phyloP scores from a whole-genome alignment of 2,797 vertebrate genomes.

The Oryzias sinensis region DNA sequence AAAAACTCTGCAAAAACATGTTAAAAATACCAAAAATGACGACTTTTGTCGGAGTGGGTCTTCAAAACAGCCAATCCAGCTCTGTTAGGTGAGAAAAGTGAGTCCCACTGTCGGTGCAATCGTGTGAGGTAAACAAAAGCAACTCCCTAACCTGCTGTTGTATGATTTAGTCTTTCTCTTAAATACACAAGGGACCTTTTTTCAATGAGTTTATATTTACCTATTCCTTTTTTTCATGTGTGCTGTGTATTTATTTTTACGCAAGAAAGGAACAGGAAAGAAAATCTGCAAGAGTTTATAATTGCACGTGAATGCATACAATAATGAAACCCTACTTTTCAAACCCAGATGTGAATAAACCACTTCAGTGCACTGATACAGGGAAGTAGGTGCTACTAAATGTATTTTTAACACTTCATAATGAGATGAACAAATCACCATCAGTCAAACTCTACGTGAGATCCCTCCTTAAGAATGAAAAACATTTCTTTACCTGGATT shows the following conservation, averaged over 20 bases:
- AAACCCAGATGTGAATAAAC: slow-evolving; percentile 8
- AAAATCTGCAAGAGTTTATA: slow-evolving; percentile 50
- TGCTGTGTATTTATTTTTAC: slow-evolving; percentile 67
- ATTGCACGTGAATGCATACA: slow-evolving; percentile 51
- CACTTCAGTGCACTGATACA: slow-evolving; percentile 19
- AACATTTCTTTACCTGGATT: background rate
- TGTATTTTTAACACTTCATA: slow-evolving; percentile 16
- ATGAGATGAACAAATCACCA: slow-evolving; percentile 11
- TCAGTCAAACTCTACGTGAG: slow-evolving; percentile 2
- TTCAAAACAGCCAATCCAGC: too few species aligned
- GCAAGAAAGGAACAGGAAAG: slow-evolving; percentile 25
- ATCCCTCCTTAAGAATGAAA: slow-evolving; percentile 12
- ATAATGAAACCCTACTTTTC: slow-evolving; percentile 14
- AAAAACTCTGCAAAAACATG: too few species aligned
- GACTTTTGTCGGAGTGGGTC: too few species aligned
- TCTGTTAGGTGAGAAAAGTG: background rate
- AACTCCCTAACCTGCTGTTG: slow-evolving; percentile 39
- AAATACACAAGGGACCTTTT: slow-evolving; percentile 50
- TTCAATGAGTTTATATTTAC: slow-evolving; percentile 47
- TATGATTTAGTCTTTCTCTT: slow-evolving; percentile 38
- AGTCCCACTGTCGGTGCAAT: slow-evolving; percentile 39
- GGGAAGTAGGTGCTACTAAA: slow-evolving; percentile 3
- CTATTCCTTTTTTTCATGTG: slow-evolving; percentile 48
- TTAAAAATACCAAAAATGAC: too few species aligned
- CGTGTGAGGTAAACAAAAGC: slow-evolving; percentile 54